Base-by-base conservation (phyloP, 1,140 invertebrate genomes). In the Teleopsis dalmanni region DNA sequence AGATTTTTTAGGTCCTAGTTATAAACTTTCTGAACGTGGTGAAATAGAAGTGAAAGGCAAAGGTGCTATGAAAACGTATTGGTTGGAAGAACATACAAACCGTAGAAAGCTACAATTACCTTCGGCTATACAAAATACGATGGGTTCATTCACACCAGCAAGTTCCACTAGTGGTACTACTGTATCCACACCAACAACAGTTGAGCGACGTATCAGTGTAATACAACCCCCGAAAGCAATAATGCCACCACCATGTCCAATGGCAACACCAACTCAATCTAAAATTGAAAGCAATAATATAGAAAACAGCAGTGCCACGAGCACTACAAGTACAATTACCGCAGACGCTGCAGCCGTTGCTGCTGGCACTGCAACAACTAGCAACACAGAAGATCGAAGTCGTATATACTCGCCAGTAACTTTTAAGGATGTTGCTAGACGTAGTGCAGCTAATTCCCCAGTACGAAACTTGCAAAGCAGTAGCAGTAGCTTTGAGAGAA, bases 41-140 rank as follows among this genome's bases (percentile, higher is more conserved):
- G 84, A 88, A 68, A 87, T 90, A 50, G 80, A 85, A 54, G 84
- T 91, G 1, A 91, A 91, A 72, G 88, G 87, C 31, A 91, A 90
- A 79, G 87, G 87, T 25, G 75, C 79, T 27, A 95, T 96, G 91
- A 92, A 89, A 63, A 96, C 93, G 0, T 96, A 90, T 64, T 97
- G 91, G 91, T 66, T 95, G 26, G 78, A 81, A 68, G 81, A 78
- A 41, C 76, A 81, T 38, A 81, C 83, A 57, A 77, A 76, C 19
- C 72, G 85, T 35, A 70, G 76, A 19, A 74, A 73, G 1, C 55
- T 78, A 27, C 73, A 73, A 18, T 70, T 75, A 9, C 55, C 58
- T 18, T 34, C 59, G 25, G 53, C 29, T 13, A 50, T 54, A 4
- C 41, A 65, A 2, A 53, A 65, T 47, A 54, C 62, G 2, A 51